Percentiles rank a stretch among this genome's conserved stretches.
These are phyloP conservation scores for Scarus forsteni DNA, from an alignment of 2,797 vertebrate genomes.

Conservation along the genomic window DNA sequence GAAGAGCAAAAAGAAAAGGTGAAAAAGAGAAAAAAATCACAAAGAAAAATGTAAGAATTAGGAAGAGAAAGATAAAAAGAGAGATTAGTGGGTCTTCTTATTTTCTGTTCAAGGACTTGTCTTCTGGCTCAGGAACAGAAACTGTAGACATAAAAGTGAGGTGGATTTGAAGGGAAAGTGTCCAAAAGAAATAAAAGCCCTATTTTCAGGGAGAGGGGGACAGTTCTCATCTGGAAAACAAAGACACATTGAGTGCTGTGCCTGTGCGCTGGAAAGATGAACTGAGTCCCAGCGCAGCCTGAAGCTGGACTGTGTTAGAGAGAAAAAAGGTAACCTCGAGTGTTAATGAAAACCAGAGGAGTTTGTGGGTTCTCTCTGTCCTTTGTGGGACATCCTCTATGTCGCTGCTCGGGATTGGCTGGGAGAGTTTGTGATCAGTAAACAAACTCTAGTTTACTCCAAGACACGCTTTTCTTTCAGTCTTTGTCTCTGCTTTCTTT, in stretches of 20 bases:
- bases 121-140: constrained; percentile 9
- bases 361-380: constrained; percentile 38
- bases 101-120: constrained; percentile 38
- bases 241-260: constrained; percentile 57
- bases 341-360: constrained; percentile 71
- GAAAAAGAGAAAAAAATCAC: background rate
- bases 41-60: background rate
- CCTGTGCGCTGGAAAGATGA: constrained; percentile 61
- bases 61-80: constrained; percentile 20
- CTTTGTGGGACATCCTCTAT: constrained; percentile 39
- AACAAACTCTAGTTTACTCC: constrained; percentile 42
- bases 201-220: constrained; percentile 39
- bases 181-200: constrained; percentile 41
- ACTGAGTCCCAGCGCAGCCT: constrained; percentile 49
- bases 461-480: background rate
- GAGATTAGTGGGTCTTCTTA: constrained; percentile 6
- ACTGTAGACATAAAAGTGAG: constrained; percentile 17
- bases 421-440: constrained; percentile 33
- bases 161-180: constrained; percentile 21
- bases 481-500: background rate
- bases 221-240: constrained; percentile 55
- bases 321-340: constrained; percentile 60
- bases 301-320: constrained; percentile 57
- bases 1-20: background rate
- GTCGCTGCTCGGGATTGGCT: constrained; percentile 33